Conservation (phyloP, 2,797 vertebrate genomes). For the Pantherophis vulpinus region DNA sequence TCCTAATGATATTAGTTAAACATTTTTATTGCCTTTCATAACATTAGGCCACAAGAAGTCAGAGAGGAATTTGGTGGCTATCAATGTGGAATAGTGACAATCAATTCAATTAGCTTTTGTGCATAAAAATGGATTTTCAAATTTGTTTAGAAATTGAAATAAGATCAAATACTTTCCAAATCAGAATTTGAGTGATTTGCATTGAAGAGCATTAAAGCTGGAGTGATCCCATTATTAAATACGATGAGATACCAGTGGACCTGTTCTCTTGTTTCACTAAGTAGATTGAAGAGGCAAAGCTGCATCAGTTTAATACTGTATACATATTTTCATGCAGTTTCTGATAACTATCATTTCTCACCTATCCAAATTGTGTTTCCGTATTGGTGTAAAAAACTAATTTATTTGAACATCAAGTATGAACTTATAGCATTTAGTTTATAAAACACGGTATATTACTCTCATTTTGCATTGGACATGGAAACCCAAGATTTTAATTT, state of each 20-base stretch:
- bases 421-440: neutral
- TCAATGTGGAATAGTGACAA: neutral
- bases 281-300: too few species aligned
- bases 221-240: neutral
- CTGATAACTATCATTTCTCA: neutral
- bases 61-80: neutral
- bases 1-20: neutral
- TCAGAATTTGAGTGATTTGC: neutral
- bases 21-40: neutral
- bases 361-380: neutral
- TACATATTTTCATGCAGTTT: neutral
- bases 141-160: neutral
- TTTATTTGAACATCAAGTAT: neutral
- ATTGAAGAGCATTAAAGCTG: neutral
- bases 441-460: neutral
- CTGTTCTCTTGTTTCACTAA: neutral
- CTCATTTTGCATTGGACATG: neutral
- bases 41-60: neutral
- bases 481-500: neutral
- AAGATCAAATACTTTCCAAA: neutral
- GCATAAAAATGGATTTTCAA: neutral
- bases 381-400: neutral
- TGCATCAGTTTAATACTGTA: neutral
- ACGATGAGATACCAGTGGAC: too few species aligned
- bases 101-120: neutral